Percentiles rank a stretch among this genome's conserved stretches.
Conservation (phyloP, 1,140 invertebrate species). For the Copidosoma floridanum region DNA sequence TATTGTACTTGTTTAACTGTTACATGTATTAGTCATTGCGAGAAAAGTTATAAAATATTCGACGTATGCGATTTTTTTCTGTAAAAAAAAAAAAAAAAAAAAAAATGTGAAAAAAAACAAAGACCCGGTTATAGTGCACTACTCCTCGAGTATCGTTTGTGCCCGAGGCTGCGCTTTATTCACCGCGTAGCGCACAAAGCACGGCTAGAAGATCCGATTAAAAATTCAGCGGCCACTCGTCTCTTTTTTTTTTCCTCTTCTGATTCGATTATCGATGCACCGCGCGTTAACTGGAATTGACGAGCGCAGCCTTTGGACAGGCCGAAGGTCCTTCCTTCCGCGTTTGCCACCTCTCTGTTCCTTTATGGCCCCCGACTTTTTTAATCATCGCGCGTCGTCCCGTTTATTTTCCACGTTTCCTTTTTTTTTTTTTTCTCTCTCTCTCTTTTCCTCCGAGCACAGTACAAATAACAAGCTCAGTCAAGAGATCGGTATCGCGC, state of each 20-base stretch:
- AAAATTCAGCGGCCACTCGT: slow-evolving; percentile 12
- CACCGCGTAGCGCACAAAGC: too few species aligned
- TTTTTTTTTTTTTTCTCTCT: neutral
- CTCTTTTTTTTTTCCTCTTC: neutral
- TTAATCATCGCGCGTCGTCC: too few species aligned
- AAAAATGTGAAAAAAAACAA: too few species aligned
- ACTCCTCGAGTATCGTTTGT: too few species aligned
- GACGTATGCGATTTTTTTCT: too few species aligned
- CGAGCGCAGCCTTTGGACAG: neutral
- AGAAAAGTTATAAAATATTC: too few species aligned
- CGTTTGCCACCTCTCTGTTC: neutral
- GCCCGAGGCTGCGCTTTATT: too few species aligned
- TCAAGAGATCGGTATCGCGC: neutral
- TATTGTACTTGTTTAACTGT: too few species aligned
- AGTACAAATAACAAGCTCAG: neutral
- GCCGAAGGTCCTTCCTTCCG: slow-evolving; percentile 3
- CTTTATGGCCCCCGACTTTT: neutral
- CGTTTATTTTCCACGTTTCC: neutral
- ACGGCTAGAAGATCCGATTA: slow-evolving; percentile 1
- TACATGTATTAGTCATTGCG: too few species aligned
- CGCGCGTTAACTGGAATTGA: neutral
- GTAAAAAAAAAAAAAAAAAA: too few species aligned
- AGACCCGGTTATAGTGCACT: too few species aligned
- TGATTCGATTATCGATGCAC: slow-evolving; percentile 16
- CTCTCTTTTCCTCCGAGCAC: too few species aligned